Conservation (phyloP, 2,113 vertebrate species). For the Cacatua alba region DNA sequence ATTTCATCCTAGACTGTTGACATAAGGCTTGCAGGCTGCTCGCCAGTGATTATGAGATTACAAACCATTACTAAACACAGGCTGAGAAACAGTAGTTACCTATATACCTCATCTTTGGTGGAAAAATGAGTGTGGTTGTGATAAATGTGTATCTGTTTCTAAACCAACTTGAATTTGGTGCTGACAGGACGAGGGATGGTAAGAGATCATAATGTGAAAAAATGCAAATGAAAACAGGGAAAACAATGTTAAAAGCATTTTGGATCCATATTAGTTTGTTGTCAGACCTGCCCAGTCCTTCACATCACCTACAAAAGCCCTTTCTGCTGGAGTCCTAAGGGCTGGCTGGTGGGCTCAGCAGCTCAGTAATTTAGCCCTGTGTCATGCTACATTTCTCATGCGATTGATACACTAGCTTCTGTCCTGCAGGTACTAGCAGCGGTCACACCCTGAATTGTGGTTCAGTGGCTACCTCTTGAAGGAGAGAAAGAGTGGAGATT, state of each 20-base stretch:
- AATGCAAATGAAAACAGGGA: not conserved
- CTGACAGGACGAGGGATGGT: not conserved
- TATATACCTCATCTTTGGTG: not conserved
- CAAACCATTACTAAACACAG: not conserved
- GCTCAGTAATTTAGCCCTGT: not conserved
- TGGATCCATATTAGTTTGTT: not conserved
- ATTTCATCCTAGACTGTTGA: not conserved
- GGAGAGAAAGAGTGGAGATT: fast-evolving
- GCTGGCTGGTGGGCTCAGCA: not conserved
- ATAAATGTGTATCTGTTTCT: not conserved
- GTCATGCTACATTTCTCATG: not conserved
- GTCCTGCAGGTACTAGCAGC: not conserved
- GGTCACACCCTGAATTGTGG: not conserved
- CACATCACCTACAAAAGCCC: not conserved
- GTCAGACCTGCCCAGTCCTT: not conserved
- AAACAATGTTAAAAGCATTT: not conserved
- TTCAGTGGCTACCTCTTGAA: not conserved
- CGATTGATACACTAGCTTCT: not conserved
- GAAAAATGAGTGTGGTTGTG: not conserved
- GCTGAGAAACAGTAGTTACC: not conserved
- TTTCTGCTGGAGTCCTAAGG: not conserved
- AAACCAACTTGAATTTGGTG: not conserved
- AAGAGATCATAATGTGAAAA: not conserved
- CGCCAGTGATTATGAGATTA: not conserved
- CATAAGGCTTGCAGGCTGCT: not conserved